Conservation (phyloP, 2,113 vertebrate genomes). For the Ciconia boyciana region DNA sequence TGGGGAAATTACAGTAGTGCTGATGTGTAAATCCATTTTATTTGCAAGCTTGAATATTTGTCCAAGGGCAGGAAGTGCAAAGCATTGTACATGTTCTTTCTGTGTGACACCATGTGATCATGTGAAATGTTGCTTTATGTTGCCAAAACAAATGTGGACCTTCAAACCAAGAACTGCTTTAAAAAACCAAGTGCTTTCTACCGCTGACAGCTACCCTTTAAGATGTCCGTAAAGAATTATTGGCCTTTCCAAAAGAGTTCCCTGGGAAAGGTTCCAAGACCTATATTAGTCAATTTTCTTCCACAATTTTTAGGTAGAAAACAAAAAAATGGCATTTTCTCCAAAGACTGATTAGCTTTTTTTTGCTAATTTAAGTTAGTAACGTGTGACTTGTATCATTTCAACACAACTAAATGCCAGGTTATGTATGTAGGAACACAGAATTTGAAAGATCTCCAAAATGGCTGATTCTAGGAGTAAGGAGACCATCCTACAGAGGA, state of each 20-base stretch:
- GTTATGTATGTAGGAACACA: neutral
- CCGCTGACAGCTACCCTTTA: neutral
- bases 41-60: neutral
- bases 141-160: neutral
- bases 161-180: neutral
- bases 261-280: neutral
- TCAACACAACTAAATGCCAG: neutral
- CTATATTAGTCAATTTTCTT: neutral
- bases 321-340: neutral
- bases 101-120: neutral
- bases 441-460: neutral
- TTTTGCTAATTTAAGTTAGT: neutral
- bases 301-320: neutral
- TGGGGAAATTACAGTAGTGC: accelerated
- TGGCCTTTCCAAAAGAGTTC: neutral
- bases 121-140: neutral
- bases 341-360: neutral
- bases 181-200: neutral
- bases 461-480: neutral
- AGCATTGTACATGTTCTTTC: neutral
- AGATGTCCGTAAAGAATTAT: neutral
- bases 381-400: neutral
- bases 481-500: neutral
- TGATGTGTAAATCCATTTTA: neutral
- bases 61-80: neutral